Base-by-base conservation (phyloP, 2,888 invertebrate species). In the Drosophila nr. medialis region DNA sequence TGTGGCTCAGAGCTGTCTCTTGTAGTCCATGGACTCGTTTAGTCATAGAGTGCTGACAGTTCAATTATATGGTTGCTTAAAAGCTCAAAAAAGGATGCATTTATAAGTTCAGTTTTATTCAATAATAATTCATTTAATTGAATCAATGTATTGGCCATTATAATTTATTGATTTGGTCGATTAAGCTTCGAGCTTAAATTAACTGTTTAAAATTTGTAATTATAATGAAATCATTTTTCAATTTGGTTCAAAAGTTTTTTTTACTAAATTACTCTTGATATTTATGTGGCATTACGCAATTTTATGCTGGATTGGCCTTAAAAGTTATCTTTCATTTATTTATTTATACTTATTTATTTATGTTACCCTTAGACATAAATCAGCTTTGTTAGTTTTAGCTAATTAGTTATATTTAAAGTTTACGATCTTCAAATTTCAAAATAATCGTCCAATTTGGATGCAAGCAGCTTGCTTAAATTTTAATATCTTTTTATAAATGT, bases 31-130 rank as follows among this genome's bases (percentile, higher is more conserved):
- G 51, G 36, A 48, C 64, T 68, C 15, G 18, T 32, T 29, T 69
- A 79, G 69, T 68, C 10, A 45, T 58, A 61, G 58, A 5, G n/a
- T 68, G 62, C 63, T 77, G 56, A 56, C 62, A 49, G 60, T 13
- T 15, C 7, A 68, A 48, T 40, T 51, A 45, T 21, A 27, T 1
- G 5, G 18, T 27, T 38, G 10, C 15, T 60, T 8, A 21, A 3
- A 13, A 32, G 15, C 15, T 13, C 13, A 6, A 27, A 18, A 2
- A 40, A n/a, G 4, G 7, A 24, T 21, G 13, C 32, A 32, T 55
- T 45, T 30, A 50, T 18, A 40, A 27, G 24, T 40, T 48, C 3
- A 21, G 48, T 36, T 45, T 38, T 32, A 30, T 18, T n/a, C 4
- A 30, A 40, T n/a, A 56, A 50, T 45, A 45, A 29, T 53, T 18